phyloP scores from a whole-genome alignment of 2,888 invertebrate species.

The Protodeltote pygarga region DNA sequence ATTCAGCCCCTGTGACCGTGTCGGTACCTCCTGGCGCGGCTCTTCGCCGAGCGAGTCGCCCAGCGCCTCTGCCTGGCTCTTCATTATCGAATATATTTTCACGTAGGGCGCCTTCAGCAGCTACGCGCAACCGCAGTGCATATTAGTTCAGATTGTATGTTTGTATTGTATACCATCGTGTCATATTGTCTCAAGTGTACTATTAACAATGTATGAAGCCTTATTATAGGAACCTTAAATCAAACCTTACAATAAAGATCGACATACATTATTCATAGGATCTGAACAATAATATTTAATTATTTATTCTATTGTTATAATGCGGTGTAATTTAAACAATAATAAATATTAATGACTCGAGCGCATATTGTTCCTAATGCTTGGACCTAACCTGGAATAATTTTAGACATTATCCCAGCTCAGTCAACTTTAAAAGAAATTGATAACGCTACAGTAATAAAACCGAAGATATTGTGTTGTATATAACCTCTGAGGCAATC shows the following conservation, averaged over 20 bases:
- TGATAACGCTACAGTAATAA: constrained; percentile 11
- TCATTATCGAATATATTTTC: constrained; percentile 98
- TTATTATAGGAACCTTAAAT: not conserved
- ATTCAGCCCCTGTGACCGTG: constrained; percentile 44
- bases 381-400: constrained; percentile 3
- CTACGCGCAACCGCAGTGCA: constrained; percentile 75
- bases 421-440: not conserved
- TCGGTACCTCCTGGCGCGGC: constrained; percentile 80
- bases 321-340: no score
- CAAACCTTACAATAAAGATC: no score
- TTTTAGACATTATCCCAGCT: not conserved
- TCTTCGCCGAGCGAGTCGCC: constrained; percentile 85
- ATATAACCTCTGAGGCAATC: constrained; percentile 19
- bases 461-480: constrained; percentile 8
- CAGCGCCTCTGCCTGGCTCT: constrained; percentile 93
- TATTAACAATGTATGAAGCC: not conserved
- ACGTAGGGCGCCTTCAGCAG: constrained; percentile 98
- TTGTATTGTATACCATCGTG: constrained; percentile 49
- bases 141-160: constrained; percentile 31
- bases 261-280: no score
- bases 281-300: no score
- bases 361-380: constrained; percentile 1
- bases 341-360: not conserved
- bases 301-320: no score
- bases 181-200: constrained; percentile 36